Percentiles rank a stretch among this genome's conserved stretches.
Conservation (phyloP, 2,888 invertebrate species). For the Pandemis corylana region DNA sequence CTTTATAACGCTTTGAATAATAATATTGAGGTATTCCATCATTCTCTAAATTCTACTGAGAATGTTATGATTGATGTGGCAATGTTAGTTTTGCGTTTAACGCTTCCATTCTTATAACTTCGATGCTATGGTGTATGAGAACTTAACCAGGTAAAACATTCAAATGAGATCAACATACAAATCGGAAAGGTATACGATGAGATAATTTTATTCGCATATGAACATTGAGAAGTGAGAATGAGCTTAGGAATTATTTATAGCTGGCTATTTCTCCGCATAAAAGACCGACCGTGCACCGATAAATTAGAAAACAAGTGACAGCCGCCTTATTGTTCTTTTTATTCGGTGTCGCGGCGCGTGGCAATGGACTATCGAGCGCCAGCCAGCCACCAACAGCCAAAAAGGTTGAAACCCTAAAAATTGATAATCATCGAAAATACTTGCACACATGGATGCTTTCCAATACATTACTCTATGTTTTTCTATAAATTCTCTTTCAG, state of each 20-base stretch:
- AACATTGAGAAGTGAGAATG: neutral
- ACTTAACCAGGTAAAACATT: neutral
- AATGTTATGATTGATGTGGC: neutral
- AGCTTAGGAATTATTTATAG: neutral
- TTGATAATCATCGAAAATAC: too few relatives aligned
- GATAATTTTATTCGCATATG: neutral
- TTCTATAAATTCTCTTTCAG: slow-evolving; percentile 77
- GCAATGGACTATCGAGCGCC: too few relatives aligned
- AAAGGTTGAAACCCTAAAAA: too few relatives aligned
- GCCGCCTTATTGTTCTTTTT: too few relatives aligned
- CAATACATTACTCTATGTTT: too few relatives aligned
- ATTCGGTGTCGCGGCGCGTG: too few relatives aligned
- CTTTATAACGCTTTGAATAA: neutral
- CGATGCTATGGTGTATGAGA: neutral
- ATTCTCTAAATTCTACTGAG: neutral
- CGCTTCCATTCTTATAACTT: neutral
- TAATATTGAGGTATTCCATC: neutral
- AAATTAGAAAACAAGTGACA: too few relatives aligned
- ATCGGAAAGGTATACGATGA: neutral
- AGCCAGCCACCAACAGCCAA: too few relatives aligned
- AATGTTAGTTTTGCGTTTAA: neutral
- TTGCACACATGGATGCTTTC: too few relatives aligned
- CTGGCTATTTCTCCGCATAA: neutral
- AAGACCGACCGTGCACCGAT: too few relatives aligned
- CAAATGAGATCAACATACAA: neutral